Evolutionary conservation across 2,888 invertebrate genomes (phyloP).

Genomic region (Agriopis aurantiaria): DNA sequence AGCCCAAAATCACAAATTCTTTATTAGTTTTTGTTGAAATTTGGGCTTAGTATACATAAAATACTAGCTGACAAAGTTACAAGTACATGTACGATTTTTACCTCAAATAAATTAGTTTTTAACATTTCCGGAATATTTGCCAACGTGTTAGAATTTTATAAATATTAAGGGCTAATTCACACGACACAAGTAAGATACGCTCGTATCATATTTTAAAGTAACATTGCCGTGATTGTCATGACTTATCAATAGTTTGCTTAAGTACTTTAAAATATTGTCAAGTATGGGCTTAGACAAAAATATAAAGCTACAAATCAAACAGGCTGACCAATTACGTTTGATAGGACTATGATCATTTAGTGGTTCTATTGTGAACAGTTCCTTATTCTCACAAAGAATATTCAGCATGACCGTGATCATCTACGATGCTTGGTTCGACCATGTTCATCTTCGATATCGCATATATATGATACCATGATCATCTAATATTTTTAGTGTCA

Average conservation of each 20-base stretch:
- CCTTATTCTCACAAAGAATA: neutral
- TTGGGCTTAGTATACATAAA: constrained; percentile 8
- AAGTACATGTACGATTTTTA: neutral
- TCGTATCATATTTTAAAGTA: constrained; percentile 1
- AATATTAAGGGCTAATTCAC: constrained; percentile 46
- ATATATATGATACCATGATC: neutral
- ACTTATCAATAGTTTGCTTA: neutral
- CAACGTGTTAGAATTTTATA: constrained; percentile 38
- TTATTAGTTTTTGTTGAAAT: neutral
- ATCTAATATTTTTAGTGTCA: neutral
- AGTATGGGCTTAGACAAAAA: neutral
- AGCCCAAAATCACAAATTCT: constrained; percentile 16
- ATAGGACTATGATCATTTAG: no score
- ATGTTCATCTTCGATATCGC: neutral
- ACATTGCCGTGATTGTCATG: neutral
- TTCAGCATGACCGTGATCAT: no score
- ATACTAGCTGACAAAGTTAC: neutral
- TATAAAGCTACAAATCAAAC: neutral
- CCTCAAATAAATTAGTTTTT: neutral
- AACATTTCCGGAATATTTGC: neutral
- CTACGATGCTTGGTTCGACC: no score
- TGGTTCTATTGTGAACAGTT: no score
- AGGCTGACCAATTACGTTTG: neutral
- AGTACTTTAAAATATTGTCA: neutral
- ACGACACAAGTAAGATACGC: constrained; percentile 19